phyloP scores from a whole-genome alignment of 2,113 vertebrate genomes.

The Eclectus roratus region DNA sequence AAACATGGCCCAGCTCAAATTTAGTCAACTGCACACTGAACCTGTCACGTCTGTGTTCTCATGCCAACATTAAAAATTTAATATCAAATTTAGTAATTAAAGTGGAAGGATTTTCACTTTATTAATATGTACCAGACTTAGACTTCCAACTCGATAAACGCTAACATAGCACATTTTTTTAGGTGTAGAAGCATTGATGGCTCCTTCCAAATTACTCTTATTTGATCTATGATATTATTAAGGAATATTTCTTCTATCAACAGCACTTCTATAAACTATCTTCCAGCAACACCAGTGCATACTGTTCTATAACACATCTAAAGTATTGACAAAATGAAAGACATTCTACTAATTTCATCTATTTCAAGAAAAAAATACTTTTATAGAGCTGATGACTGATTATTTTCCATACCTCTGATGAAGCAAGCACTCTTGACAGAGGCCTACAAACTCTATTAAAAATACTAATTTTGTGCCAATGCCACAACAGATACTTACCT shows the following conservation, averaged over 20 bases:
- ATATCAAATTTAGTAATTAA: not conserved
- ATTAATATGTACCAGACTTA: not conserved
- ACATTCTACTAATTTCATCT: not conserved
- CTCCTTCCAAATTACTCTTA: not conserved
- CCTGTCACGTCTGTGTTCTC: not conserved
- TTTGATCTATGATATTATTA: not conserved
- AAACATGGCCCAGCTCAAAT: not conserved
- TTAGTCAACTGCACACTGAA: not conserved
- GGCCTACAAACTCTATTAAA: not conserved
- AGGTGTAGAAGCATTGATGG: not conserved
- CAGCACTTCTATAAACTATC: not conserved
- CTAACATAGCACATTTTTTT: not conserved
- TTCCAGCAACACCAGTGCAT: not conserved
- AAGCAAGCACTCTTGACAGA: not conserved
- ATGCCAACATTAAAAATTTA: not conserved
- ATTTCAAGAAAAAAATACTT: not conserved
- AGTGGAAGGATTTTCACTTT: not conserved
- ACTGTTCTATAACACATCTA: not conserved
- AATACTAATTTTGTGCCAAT: not conserved
- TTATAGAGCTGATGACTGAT: not conserved
- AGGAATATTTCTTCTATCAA: not conserved
- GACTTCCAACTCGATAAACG: not conserved
- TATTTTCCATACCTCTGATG: not conserved
- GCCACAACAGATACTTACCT: not conserved
- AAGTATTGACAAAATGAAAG: not conserved